These are phyloP conservation scores for Sycophila sp. DNA, from an alignment of 1,140 invertebrate genomes.

Conservation along the genomic window DNA sequence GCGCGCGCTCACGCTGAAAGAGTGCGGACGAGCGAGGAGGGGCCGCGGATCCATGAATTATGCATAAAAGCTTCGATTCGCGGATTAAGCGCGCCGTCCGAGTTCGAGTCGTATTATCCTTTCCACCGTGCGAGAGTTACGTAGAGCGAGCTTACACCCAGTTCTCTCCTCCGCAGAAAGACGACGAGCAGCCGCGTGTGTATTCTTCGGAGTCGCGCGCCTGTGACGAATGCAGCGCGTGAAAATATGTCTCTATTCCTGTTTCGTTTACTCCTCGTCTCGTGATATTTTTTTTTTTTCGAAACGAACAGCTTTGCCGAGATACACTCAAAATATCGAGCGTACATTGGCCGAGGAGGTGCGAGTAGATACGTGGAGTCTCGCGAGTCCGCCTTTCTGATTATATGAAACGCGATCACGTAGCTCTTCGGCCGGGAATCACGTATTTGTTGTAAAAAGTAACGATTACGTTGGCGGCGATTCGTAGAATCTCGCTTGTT, in stretches of 20 bases:
- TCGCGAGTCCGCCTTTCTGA: constrained; percentile 7
- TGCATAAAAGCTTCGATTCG: constrained; percentile 66
- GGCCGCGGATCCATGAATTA: constrained; percentile 61
- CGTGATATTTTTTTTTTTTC: constrained; percentile 11
- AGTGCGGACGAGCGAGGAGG: constrained; percentile 20
- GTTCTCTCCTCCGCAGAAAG: no score
- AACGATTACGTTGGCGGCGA: constrained; percentile 42
- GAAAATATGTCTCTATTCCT: constrained; percentile 16
- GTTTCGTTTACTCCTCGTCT: neutral
- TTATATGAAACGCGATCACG: constrained; percentile 34
- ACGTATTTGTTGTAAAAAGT: constrained; percentile 48
- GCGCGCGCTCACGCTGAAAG: neutral
- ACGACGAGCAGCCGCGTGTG: no score
- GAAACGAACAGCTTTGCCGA: neutral
- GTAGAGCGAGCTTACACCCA: no score
- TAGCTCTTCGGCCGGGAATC: constrained; percentile 27
- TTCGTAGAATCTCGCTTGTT: constrained; percentile 45
- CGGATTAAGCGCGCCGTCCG: constrained; percentile 58
- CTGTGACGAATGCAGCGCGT: constrained; percentile 6
- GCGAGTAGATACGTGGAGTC: neutral
- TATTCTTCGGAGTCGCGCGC: no score
- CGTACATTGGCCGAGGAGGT: constrained; percentile 4
- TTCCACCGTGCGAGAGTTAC: constrained; percentile 45
- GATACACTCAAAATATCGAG: no score
- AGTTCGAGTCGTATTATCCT: constrained; percentile 46